phyloP scores from a whole-genome alignment of 2,888 invertebrate genomes.

The Drosophila koepferae region DNA sequence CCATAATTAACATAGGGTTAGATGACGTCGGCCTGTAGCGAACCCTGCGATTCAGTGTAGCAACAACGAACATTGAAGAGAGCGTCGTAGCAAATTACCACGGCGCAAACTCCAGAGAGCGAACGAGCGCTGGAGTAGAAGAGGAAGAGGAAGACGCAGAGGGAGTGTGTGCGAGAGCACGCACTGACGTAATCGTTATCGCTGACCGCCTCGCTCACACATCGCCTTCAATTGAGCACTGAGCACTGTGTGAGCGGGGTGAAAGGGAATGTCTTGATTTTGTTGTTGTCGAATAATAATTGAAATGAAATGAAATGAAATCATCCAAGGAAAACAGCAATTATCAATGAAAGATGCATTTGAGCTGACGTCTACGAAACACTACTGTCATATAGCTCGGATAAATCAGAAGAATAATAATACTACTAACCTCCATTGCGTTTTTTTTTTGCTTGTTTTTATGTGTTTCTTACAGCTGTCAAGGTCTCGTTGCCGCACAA shows the following conservation, averaged over 20 bases:
- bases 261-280: constrained; percentile 35
- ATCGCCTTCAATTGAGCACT: constrained; percentile 45
- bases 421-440: constrained; percentile 76
- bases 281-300: constrained; percentile 60
- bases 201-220: constrained; percentile 40
- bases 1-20: constrained; percentile 57
- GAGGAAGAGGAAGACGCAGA: constrained; percentile 8
- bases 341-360: constrained; percentile 68
- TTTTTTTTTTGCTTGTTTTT: constrained; percentile 47
- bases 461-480: constrained; percentile 37
- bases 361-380: constrained; percentile 23
- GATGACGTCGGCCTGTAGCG: constrained; percentile 41
- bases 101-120: constrained; percentile 76
- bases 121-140: background rate
- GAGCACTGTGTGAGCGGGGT: constrained; percentile 26
- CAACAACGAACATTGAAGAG: constrained; percentile 10
- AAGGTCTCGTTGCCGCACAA: constrained; percentile 49
- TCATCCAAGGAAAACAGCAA: constrained; percentile 73
- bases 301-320: constrained; percentile 73
- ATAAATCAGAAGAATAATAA: constrained; percentile 33
- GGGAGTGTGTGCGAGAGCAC: constrained; percentile 30
- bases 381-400: constrained; percentile 25
- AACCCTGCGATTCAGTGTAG: constrained; percentile 17
- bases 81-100: constrained; percentile 21
- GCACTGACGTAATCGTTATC: constrained; percentile 76